Percentiles rank a stretch among this genome's conserved stretches.
Conservation (phyloP, 1,140 invertebrate species). For the Drosophila subpulchrella region DNA sequence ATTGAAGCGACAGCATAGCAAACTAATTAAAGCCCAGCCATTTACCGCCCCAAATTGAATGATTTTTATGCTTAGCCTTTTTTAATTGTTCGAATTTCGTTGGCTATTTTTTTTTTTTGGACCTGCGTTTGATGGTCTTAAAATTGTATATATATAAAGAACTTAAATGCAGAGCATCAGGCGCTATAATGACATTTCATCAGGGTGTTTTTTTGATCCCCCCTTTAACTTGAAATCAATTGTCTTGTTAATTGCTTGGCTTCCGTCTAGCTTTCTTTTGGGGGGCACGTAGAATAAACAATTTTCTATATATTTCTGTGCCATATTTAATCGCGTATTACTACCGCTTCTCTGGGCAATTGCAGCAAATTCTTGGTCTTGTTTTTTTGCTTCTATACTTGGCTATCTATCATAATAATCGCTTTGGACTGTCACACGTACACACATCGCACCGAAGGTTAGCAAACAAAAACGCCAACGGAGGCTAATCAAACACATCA, state of each 20-base stretch:
- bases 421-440: constrained; percentile 47
- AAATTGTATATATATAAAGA: constrained; percentile 1
- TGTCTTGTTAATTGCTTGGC: constrained; percentile 57
- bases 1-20: constrained; percentile 75
- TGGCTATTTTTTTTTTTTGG: constrained; percentile 1
- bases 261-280: neutral
- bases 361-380: constrained; percentile 10
- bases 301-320: neutral
- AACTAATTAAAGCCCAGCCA: constrained; percentile 74
- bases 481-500: constrained; percentile 61
- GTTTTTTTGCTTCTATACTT: constrained; percentile 13
- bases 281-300: neutral
- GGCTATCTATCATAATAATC: constrained; percentile 34
- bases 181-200: constrained; percentile 55
- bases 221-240: constrained; percentile 71
- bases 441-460: constrained; percentile 32
- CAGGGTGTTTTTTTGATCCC: constrained; percentile 6
- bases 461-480: constrained; percentile 44
- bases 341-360: neutral
- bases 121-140: constrained; percentile 60
- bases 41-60: constrained; percentile 60
- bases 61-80: constrained; percentile 81
- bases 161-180: constrained; percentile 60
- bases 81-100: constrained; percentile 66
- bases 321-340: constrained; percentile 11